These are phyloP conservation scores for Python bivittatus DNA, from an alignment of 2,113 vertebrate genomes.

Conservation along the genomic window DNA sequence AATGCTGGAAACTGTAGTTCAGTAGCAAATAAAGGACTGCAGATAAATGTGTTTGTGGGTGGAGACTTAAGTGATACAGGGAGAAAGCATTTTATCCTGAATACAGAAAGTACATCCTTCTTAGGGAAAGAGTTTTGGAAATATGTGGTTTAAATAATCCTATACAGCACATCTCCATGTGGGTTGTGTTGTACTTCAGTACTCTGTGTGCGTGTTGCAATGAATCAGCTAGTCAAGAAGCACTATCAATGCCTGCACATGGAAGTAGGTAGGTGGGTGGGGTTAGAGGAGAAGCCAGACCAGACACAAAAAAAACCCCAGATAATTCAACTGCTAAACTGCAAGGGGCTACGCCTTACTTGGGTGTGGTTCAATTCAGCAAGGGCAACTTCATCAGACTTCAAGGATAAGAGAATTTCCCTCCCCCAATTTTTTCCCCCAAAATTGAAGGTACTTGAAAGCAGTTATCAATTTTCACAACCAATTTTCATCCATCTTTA, in stretches of 20 bases:
- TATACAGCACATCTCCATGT: background rate
- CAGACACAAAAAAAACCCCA: background rate
- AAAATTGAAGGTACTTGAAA: background rate
- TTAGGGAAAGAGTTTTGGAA: background rate
- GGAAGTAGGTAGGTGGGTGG: slow-evolving; percentile 10
- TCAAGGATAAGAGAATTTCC: background rate
- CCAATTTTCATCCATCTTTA: background rate
- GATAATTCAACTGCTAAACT: background rate
- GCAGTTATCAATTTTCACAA: background rate
- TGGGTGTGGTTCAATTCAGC: background rate
- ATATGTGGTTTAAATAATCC: background rate
- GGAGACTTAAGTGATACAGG: background rate
- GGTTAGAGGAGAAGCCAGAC: background rate
- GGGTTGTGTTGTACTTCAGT: background rate
- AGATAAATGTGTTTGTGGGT: background rate
- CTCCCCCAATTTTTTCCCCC: background rate
- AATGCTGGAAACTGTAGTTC: too few relatives aligned
- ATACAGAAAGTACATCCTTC: background rate
- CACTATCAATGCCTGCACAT: slow-evolving; percentile 19
- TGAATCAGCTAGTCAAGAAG: background rate
- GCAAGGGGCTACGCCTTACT: background rate
- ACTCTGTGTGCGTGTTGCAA: background rate
- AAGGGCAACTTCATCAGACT: background rate
- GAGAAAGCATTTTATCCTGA: background rate
- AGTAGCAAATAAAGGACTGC: too few relatives aligned